Evolutionary conservation across 64 coral and sea anemone genomes (phyloP), one percentile per base, ranked within the genome.

Genomic region (Actinia tenebrosa): DNA sequence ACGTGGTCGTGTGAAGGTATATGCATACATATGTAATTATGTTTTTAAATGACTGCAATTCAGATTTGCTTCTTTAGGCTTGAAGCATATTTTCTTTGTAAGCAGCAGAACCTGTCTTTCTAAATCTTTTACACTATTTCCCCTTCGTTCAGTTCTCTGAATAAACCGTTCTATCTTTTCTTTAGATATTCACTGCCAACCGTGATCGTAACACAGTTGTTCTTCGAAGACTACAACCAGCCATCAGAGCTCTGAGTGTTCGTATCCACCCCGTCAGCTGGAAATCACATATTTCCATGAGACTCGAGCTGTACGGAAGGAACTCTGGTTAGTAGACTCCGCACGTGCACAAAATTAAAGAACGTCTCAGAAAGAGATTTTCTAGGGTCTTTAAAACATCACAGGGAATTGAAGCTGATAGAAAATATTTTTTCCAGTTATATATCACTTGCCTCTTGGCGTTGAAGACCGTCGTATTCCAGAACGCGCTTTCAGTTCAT

Each of bases 381-480:
- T 50, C 47, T 50, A 5, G 30, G 30, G 30, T 37, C 30, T 37
- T 37, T 37, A 37, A 37, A 37, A 37, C 30, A 37, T 37, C 30
- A 37, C 1, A 37, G 30, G 30, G 47, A 50, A 50, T 50, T 50
- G 0, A 5, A 50, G 2, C 64, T 25, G 14, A 69, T 69, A 25
- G 4, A 20, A 69, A 20, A 18, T 20, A 18, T 69, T 20, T 26
- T 77, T 83, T 13, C 45, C 22, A 84, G 82, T 19, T 22, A 60
- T 3, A 55, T 25, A 55, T 46, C 37, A 5, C 82, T 84, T 30
- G 11, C 82, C 56, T 50, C 58, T 84, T 27, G 82, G 82, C 5
- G 82, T 84, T 11, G 82, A 84, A 56, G 82, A 84, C 30, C 45
- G 82, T 20, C 82, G 82, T 61, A 84, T 84, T 61, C 82, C 82